Percentiles rank a stretch among this genome's conserved stretches.
These are phyloP conservation scores for Morpho deidamia DNA, from an alignment of 2,888 invertebrate species.

Conservation along the genomic window DNA sequence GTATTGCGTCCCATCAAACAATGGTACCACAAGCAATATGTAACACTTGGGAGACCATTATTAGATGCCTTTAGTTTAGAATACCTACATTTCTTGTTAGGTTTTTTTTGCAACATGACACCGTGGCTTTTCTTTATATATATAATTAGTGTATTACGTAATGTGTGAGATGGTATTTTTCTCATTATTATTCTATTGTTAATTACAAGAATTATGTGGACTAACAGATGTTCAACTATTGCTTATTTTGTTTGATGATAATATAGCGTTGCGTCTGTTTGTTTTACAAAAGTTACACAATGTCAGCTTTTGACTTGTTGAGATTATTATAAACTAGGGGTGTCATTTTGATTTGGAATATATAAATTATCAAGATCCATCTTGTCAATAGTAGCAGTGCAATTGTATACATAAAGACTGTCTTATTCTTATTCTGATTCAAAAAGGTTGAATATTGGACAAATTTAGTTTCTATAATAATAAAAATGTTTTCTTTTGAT, in stretches of 20 bases:
- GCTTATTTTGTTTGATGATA: neutral
- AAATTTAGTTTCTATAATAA: too few relatives aligned
- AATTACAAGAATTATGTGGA: conserved; percentile 8
- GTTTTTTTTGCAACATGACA: conserved; percentile 4
- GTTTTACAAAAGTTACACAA: neutral
- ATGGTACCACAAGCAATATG: conserved; percentile 4
- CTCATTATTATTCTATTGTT: conserved; percentile 20
- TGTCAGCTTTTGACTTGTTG: too few relatives aligned
- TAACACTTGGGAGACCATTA: neutral
- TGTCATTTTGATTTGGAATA: too few relatives aligned
- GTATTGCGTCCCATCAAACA: conserved; percentile 3
- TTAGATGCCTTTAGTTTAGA: neutral
- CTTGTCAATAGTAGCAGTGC: neutral
- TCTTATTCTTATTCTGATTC: too few relatives aligned
- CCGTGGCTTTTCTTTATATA: conserved; percentile 9
- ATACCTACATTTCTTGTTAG: conserved; percentile 1
- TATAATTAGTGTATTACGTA: conserved; percentile 16
- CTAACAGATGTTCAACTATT: neutral
- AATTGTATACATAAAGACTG: neutral
- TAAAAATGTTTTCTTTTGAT: too few relatives aligned
- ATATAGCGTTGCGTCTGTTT: neutral
- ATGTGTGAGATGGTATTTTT: conserved; percentile 18
- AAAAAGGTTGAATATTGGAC: too few relatives aligned
- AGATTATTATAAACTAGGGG: too few relatives aligned
- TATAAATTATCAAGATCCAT: too few relatives aligned